Conservation (phyloP, 1,140 invertebrate genomes). For the Hylyphantes graminicola region DNA sequence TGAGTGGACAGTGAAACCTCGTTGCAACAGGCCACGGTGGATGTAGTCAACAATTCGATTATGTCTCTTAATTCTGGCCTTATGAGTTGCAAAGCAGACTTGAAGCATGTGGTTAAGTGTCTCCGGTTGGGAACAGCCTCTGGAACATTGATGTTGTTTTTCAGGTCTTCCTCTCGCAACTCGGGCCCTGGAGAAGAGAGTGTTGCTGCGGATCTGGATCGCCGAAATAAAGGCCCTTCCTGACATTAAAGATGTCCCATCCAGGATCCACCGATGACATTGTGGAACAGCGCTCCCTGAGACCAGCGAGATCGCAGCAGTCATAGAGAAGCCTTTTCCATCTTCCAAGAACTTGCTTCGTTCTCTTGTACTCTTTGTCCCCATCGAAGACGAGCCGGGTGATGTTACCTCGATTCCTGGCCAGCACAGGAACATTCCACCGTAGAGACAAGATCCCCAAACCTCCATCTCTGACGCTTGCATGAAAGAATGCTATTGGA, state of each 20-base stretch:
- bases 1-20: neutral
- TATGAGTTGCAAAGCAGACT: neutral
- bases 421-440: neutral
- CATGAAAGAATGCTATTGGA: neutral
- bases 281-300: neutral
- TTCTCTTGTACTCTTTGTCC: neutral
- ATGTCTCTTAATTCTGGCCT: neutral
- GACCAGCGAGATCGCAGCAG: neutral
- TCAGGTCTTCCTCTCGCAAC: neutral
- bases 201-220: neutral
- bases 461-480: neutral
- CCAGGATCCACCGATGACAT: neutral
- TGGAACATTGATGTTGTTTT: neutral
- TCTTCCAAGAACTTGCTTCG: neutral
- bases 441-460: neutral
- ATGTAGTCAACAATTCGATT: neutral
- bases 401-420: neutral
- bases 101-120: constrained; percentile 4
- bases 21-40: neutral
- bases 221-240: neutral
- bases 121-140: neutral
- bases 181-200: neutral
- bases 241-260: neutral
- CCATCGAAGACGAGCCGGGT: neutral
- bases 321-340: neutral